phyloP scores from a whole-genome alignment of 1,140 invertebrate species.

The Drosophila saltans region DNA sequence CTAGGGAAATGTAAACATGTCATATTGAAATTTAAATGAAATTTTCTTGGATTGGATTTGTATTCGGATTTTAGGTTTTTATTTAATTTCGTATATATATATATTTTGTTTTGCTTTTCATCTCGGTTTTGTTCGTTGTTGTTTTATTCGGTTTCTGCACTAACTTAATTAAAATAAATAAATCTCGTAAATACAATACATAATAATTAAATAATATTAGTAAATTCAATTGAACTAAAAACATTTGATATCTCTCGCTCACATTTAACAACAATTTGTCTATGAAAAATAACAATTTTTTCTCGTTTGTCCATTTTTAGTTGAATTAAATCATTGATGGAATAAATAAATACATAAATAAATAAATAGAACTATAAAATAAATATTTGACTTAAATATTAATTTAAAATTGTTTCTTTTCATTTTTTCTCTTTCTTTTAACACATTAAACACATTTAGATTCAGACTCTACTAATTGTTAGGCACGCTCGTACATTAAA shows the following conservation, averaged over 20 bases:
- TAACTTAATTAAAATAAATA: constrained; percentile 7
- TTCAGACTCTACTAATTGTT: constrained; percentile 61
- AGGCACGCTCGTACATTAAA: constrained; percentile 54
- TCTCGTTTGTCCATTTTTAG: constrained; percentile 45
- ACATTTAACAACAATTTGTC: constrained; percentile 75
- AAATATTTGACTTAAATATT: constrained; percentile 70
- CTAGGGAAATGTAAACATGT: constrained; percentile 15
- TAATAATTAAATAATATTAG: constrained; percentile 59
- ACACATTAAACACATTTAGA: constrained; percentile 53
- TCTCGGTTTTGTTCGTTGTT: constrained; percentile 58
- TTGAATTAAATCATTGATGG: constrained; percentile 65
- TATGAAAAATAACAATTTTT: constrained; percentile 78
- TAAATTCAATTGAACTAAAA: constrained; percentile 83
- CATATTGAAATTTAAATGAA: constrained; percentile 5
- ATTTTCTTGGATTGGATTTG: neutral
- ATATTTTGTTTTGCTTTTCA: constrained; percentile 32
- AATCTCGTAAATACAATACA: constrained; percentile 36
- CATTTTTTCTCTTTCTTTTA: constrained; percentile 16
- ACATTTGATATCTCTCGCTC: constrained; percentile 58
- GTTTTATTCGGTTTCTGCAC: neutral
- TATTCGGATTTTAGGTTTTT: constrained; percentile 18
- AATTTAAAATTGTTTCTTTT: constrained; percentile 34
- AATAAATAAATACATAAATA: constrained; percentile 33
- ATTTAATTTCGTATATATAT: constrained; percentile 31
- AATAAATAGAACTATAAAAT: constrained; percentile 73